Conservation (phyloP, 1,140 invertebrate species). For the Saxidomus purpurata region DNA sequence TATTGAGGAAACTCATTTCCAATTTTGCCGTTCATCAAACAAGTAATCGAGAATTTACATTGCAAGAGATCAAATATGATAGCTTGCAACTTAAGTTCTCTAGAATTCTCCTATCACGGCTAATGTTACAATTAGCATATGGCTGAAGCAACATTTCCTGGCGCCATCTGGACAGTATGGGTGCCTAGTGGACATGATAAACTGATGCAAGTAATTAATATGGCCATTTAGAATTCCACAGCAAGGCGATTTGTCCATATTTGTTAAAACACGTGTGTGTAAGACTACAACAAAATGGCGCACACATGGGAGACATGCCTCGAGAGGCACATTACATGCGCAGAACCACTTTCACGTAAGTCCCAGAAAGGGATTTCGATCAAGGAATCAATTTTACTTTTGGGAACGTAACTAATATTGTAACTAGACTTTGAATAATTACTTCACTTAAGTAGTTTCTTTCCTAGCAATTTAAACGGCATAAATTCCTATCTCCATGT, state of each 20-base stretch:
- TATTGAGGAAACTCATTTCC: constrained; percentile 68
- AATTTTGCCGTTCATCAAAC: constrained; percentile 64
- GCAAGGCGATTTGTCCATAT: not conserved
- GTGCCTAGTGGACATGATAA: constrained; percentile 35
- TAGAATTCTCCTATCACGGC: constrained; percentile 20
- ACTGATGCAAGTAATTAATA: constrained; percentile 50
- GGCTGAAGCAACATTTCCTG: constrained; percentile 30
- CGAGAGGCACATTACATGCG: constrained; percentile 7
- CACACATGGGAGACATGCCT: constrained; percentile 20
- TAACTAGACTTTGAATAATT: constrained; percentile 57
- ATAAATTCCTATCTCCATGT: constrained; percentile 13
- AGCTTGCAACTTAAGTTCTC: constrained; percentile 56
- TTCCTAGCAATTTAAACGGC: constrained; percentile 36
- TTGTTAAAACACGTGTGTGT: constrained; percentile 8
- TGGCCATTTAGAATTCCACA: not conserved
- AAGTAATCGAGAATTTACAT: constrained; percentile 66
- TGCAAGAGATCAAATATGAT: constrained; percentile 65
- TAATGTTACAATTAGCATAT: constrained; percentile 63
- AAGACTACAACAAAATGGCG: constrained; percentile 47
- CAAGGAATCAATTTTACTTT: constrained; percentile 52
- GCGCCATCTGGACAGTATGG: constrained; percentile 44
- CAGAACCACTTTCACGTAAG: constrained; percentile 31
- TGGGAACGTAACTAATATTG: constrained; percentile 56
- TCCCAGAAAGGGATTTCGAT: constrained; percentile 48
- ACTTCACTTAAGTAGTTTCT: constrained; percentile 35